Percentiles rank a stretch among this genome's conserved stretches.
These are phyloP conservation scores for Chaetogeoica ovagalla DNA, from an alignment of 2,888 invertebrate genomes.

Conservation along the genomic window DNA sequence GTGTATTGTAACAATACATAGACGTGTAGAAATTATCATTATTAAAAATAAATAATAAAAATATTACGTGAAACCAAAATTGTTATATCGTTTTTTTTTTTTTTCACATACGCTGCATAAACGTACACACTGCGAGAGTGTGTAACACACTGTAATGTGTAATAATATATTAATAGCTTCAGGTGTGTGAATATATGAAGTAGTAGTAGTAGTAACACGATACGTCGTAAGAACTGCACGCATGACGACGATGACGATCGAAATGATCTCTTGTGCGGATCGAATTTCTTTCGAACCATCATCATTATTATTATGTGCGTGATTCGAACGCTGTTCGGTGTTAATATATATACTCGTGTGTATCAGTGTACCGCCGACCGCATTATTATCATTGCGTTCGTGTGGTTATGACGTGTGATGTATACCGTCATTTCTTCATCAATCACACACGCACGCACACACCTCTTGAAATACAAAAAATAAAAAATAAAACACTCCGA, in stretches of 20 bases:
- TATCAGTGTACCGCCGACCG: background rate
- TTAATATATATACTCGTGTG: background rate
- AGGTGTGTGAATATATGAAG: background rate
- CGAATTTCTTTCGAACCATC: conserved; percentile 26
- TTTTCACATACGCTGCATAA: no score
- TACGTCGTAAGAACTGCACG: conserved; percentile 11
- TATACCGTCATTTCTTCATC: conserved; percentile 21
- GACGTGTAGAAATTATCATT: no score
- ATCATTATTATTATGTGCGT: background rate
- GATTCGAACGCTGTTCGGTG: background rate
- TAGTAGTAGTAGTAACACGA: conserved; percentile 15
- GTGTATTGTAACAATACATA: no score
- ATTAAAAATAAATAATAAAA: no score
- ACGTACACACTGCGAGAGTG: no score
- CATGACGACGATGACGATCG: conserved; percentile 14
- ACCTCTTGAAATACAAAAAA: background rate
- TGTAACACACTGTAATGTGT: background rate
- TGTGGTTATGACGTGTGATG: background rate
- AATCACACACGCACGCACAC: conserved; percentile 3
- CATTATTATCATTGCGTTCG: conserved; percentile 36
- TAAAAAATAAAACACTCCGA: background rate
- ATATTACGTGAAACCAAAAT: no score
- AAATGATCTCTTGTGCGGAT: conserved; percentile 15
- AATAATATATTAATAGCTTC: background rate
- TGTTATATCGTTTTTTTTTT: no score